Base-by-base conservation (phyloP, 1,140 invertebrate species). In the Brachionus plicatilis region DNA sequence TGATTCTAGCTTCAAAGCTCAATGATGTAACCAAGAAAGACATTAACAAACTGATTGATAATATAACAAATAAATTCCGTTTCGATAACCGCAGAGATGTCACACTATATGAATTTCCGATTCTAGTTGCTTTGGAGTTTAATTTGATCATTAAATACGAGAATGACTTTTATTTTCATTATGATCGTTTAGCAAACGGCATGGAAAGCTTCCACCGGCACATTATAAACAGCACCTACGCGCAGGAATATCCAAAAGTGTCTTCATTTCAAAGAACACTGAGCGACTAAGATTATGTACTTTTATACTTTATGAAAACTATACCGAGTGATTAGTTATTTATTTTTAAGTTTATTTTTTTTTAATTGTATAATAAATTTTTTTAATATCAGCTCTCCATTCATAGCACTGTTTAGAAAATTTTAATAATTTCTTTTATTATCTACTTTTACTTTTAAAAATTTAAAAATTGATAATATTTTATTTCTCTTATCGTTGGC, bases 1-100 rank as follows among this genome's bases (percentile, higher is more conserved):
- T 99, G 56, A 90, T 98, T 14, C 90, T 99, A 2, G 95, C 95
- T 43, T 95, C 96, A 47, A 99, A 99, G 90, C 92, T 99, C 84
- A 98, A 98, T 89, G 96, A 99, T 88, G 93, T 96, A 27, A 98
- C 97, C 90, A 95, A 96, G 47, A 93, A 94, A 86, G 91, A 92
- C 53, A 91, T 98, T 50, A 94, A 94, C 88, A 92, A 92, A 75
- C 90, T 98, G 17, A 94, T 97, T 80, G 95, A 96, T 94, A 94
- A 94, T 91, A 95, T 93, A 43, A 95, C 97, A 91, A 94, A 92
- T 86, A 93, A 94, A 65, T 96, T 97, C 88, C 92, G 96, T 68
- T 89, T 98, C 85, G 96, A 95, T 89, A 82, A 33, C 37, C 92
- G 95, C 29, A 96, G 95, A 89, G 96, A 98, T 87, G 90, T 98